Evolutionary conservation across 2,113 vertebrate species (phyloP), one percentile per base, ranked within the genome.

Genomic region (Notarius quadriscutis): DNA sequence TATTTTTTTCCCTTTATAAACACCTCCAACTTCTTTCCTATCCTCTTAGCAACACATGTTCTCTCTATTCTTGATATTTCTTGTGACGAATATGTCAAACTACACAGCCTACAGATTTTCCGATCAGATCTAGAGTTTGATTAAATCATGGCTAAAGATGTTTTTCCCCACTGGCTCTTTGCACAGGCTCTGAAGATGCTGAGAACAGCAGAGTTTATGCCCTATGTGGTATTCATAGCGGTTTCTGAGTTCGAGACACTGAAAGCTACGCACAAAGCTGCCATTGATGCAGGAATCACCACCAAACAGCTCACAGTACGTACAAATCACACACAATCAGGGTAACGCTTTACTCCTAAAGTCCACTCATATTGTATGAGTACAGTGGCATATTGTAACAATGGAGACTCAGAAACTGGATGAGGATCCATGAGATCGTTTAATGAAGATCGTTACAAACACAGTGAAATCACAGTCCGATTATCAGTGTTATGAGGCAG

Each of bases 161-260:
- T 82, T 6, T 34, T 86, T 7, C 30, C 22, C 41, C 41, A 11
- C 41, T 74, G 30, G 30, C 30, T 85, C 18, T 91, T 14, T 91
- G 79, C 84, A 30, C 91, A 99, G 98, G 97, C 97, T 48, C 95
- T 99, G 90, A 99, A 99, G 93, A 95, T 99, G 6, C 92, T 99
- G 93, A 96, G 97, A 91, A 99, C 97, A 0, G 96, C 97, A 0
- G 98, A 99, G 93, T 99, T 99, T 92, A 99, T 99, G 98, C 98
- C 98, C 82, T 99, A 98, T 8, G 97, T 99, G 51, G 98, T 99
- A 20, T 99, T 99, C 81, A 97, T 99, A 60, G 98, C 96, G 9
- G 97, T 98, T 34, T 98, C 98, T 0, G 97, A 98, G 87, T 92
- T 98, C 20, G 98, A 99, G 20, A 99, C 96, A 0, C 90, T 99